These are phyloP conservation scores for Entomobrya proxima DNA, from an alignment of 2,888 invertebrate genomes.

Conservation along the genomic window DNA sequence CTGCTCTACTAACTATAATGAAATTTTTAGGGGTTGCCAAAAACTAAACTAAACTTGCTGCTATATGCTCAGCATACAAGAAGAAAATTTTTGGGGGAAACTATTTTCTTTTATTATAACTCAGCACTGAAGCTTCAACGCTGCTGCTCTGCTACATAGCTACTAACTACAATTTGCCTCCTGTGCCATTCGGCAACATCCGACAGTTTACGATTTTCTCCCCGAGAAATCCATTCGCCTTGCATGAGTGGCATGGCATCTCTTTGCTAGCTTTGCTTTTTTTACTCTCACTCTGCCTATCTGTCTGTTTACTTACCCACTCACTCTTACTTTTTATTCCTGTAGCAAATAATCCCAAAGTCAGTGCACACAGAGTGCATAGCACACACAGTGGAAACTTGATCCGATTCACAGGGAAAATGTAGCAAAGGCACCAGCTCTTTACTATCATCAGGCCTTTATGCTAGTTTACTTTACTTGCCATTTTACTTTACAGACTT, in stretches of 20 bases:
- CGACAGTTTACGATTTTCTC: not conserved
- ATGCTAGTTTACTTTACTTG: not conserved
- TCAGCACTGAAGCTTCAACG: no score
- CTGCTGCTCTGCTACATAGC: conserved; percentile 51
- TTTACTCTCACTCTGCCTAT: not conserved
- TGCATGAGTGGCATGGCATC: conserved; percentile 16
- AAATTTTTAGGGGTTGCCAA: conserved; percentile 58
- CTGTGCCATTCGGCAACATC: not conserved
- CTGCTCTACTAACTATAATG: conserved; percentile 39
- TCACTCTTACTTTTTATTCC: conserved; percentile 26
- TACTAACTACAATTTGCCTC: conserved; percentile 39
- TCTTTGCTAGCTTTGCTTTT: not conserved
- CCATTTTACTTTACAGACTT: conserved; percentile 10
- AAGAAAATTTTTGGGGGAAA: not conserved
- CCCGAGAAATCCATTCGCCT: conserved; percentile 33
- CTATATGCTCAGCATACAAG: not conserved
- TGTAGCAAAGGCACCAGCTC: not conserved
- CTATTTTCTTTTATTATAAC: conserved; percentile 16
- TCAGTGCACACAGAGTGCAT: not conserved
- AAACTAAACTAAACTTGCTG: conserved; percentile 15
- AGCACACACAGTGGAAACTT: not conserved
- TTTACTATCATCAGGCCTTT: not conserved
- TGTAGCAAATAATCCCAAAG: not conserved
- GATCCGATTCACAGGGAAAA: conserved; percentile 25
- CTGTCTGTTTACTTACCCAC: not conserved